These are phyloP conservation scores for Octodon degus DNA, from an alignment of 2,113 vertebrate species.

Conservation along the genomic window DNA sequence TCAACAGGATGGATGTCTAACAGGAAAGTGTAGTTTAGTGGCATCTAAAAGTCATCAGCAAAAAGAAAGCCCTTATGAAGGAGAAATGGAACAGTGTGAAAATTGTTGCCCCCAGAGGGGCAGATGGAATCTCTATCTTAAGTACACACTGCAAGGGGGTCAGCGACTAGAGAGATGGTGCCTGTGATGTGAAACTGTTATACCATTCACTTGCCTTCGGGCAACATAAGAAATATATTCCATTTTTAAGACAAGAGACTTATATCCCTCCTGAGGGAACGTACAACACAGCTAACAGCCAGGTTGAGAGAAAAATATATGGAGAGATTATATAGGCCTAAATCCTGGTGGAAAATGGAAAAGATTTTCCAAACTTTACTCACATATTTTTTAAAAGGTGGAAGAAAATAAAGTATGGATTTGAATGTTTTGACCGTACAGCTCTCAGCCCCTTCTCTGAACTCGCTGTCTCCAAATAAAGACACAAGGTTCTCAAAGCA, in stretches of 20 bases:
- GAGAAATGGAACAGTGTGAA: background rate
- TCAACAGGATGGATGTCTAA: background rate
- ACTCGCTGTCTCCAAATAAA: rapidly evolving
- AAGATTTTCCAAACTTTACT: conserved; percentile 42
- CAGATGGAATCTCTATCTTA: conserved; percentile 3
- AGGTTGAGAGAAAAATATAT: conserved; percentile 48
- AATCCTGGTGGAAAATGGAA: conserved; percentile 44
- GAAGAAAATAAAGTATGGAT: conserved; percentile 12
- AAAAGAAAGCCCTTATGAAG: conserved; percentile 18
- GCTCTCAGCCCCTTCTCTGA: background rate
- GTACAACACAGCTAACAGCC: background rate
- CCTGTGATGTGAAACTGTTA: background rate
- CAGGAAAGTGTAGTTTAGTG: background rate
- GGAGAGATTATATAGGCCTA: conserved; percentile 33
- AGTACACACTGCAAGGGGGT: background rate
- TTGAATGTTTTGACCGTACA: background rate
- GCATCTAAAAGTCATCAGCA: background rate
- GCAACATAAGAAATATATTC: conserved; percentile 45
- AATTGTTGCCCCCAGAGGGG: background rate
- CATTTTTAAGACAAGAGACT: conserved; percentile 67
- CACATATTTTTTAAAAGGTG: background rate
- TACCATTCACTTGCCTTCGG: conserved; percentile 25
- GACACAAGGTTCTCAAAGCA: background rate
- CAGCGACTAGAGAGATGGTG: background rate
- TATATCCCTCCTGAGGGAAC: conserved; percentile 51